Evolutionary conservation across 1,140 invertebrate genomes (phyloP), one percentile per base, ranked within the genome.

Genomic region (Leucophenga varia): DNA sequence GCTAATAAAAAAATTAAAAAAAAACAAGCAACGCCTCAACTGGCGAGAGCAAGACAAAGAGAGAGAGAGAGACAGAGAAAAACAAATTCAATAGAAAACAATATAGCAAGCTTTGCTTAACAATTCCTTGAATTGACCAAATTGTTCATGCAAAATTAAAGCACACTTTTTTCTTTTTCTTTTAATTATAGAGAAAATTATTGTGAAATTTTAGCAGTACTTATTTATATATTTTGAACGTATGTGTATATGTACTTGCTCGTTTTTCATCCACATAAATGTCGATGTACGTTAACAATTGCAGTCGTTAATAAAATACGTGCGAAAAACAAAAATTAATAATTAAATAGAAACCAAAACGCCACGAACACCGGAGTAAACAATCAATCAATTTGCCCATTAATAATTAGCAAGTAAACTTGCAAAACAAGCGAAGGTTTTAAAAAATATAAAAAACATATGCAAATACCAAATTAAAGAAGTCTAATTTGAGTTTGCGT

Each of bases 181-280:
- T 47, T 59, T 54, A 67, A 63, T 67, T 67, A 48, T 59, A 65
- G 63, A 67, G 48, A 58, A 65, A 65, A 65, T 65, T 65, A 67
- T 55, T 53, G 63, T 65, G 63, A 67, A 65, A 63, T 59, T 65
- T 65, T 65, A 63, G 59, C 63, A 55, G 61, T 64, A 49, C 54
- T 34, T 67, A n/a, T n/a, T 67, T 67, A 38, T 57, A 65, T 45
- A 58, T 59, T 57, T 59, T 59, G 40, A 61, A 58, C 59, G 49
- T 61, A 61, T 65, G 50, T 65, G 50, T 61, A 59, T 54, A 54
- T 55, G 49, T 52, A 49, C 46, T 49, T 59, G 53, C 47, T 52
- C 52, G 47, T 63, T 45, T 45, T 67, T 54, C 59, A 55, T 65
- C 61, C 32, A 45, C 43, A 31, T 60, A 49, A 52, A 59, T 63